Evolutionary conservation across 2,888 invertebrate species (phyloP).

Genomic region (Drosophila greeni): DNA sequence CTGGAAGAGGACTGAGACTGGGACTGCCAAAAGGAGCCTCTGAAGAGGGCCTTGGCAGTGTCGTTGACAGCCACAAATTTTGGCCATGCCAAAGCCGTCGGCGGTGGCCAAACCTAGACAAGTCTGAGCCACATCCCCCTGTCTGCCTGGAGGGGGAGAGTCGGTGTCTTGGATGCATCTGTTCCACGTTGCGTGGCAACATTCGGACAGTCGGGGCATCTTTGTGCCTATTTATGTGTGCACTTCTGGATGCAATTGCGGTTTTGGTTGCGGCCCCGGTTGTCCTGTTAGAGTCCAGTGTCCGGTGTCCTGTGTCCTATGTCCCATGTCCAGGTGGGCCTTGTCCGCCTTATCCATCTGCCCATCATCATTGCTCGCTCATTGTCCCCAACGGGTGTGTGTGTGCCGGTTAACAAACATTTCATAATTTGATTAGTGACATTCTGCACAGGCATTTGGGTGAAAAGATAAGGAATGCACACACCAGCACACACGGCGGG

Average conservation of each 20-base stretch:
- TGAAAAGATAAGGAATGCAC: conserved; percentile 62
- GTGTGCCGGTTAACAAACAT: conserved; percentile 50
- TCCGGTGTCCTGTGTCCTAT: not conserved
- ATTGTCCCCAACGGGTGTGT: conserved; percentile 24
- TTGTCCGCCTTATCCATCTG: conserved; percentile 35
- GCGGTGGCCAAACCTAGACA: conserved; percentile 25
- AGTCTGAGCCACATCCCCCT: conserved; percentile 22
- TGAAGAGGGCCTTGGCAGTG: conserved; percentile 30
- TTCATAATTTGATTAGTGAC: conserved; percentile 68
- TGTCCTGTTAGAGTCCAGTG: not conserved
- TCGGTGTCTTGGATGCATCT: no score
- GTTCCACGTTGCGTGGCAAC: conserved; percentile 8
- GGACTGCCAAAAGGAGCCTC: not conserved
- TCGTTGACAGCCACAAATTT: conserved; percentile 66
- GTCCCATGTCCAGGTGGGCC: conserved; percentile 3
- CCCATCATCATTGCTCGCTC: conserved; percentile 47
- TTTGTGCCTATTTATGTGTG: conserved; percentile 19
- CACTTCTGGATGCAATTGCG: conserved; percentile 29
- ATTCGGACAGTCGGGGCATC: conserved; percentile 3
- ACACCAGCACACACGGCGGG: conserved; percentile 26
- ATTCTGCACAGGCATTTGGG: conserved; percentile 65
- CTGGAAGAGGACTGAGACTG: not conserved
- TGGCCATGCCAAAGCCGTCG: conserved; percentile 52
- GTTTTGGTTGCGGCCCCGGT: conserved; percentile 3
- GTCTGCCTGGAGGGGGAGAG: not conserved